phyloP scores from a whole-genome alignment of 2,797 vertebrate species.

The Centroberyx gerrardi region DNA sequence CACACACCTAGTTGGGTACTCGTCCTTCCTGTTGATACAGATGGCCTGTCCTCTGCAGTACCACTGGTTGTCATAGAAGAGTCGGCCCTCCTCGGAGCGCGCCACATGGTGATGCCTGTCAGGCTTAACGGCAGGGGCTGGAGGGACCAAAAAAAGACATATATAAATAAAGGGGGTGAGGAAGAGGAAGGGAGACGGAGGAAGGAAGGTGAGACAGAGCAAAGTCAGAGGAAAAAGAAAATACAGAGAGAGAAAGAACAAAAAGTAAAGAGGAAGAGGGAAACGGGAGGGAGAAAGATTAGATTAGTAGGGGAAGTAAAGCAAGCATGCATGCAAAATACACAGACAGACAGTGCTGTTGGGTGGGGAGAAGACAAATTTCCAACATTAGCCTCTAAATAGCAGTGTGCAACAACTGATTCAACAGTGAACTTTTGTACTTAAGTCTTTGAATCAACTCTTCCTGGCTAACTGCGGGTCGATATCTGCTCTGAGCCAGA shows the following conservation, averaged over 20 bases:
- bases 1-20: conserved; percentile 92
- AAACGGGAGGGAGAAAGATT: not conserved
- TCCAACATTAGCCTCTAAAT: conserved; percentile 9
- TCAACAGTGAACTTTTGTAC: conserved; percentile 11
- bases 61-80: conserved; percentile 98
- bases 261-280: not conserved
- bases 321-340: not conserved
- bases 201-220: not conserved
- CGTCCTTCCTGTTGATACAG: conserved; percentile 98
- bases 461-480: conserved; percentile 36
- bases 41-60: conserved; percentile 96
- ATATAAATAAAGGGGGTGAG: not conserved
- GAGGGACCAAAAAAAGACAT: not conserved
- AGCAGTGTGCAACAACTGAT: not conserved
- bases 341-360: not conserved
- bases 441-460: conserved; percentile 33
- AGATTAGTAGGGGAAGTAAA: not conserved
- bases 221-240: not conserved
- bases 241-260: not conserved
- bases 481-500: conserved; percentile 50
- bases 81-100: conserved; percentile 94
- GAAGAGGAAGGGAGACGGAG: conserved; percentile 29
- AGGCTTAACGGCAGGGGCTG: conserved; percentile 61
- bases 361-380: not conserved
- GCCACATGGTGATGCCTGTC: conserved; percentile 91